Evolutionary conservation across 2,888 invertebrate genomes (phyloP).

Genomic region (Ornithoptera priamus): DNA sequence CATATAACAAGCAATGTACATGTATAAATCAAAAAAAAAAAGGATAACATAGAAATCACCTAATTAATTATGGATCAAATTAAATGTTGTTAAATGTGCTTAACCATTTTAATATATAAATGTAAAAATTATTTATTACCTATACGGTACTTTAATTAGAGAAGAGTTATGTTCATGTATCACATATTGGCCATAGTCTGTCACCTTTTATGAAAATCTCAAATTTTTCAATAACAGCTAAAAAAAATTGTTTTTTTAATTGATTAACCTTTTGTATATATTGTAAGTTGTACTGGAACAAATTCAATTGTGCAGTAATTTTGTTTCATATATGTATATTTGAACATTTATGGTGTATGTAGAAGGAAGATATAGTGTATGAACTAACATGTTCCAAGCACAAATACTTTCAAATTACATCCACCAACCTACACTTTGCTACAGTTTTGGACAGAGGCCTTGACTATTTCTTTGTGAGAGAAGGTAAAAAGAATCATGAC

Average conservation of each 20-base stretch:
- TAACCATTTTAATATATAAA: constrained; percentile 2
- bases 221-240: background rate
- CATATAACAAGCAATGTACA: constrained; percentile 24
- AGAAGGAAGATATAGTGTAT: too few species aligned
- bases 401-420: too few species aligned
- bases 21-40: constrained; percentile 6
- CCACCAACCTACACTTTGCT: too few species aligned
- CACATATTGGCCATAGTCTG: too few species aligned
- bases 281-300: background rate
- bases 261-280: too few species aligned
- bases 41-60: constrained; percentile 10
- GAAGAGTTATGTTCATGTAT: too few species aligned
- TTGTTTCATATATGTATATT: background rate
- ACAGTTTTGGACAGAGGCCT: too few species aligned
- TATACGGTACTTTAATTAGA: too few species aligned
- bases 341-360: too few species aligned
- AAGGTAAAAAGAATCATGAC: too few species aligned
- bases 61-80: constrained; percentile 13
- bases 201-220: background rate
- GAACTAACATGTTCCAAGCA: too few species aligned
- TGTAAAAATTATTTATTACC: background rate
- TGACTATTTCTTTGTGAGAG: too few species aligned
- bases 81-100: constrained; percentile 11
- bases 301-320: background rate
- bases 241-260: background rate